Base-by-base conservation (phyloP, 2,113 vertebrate genomes). In the Marmota monax region DNA sequence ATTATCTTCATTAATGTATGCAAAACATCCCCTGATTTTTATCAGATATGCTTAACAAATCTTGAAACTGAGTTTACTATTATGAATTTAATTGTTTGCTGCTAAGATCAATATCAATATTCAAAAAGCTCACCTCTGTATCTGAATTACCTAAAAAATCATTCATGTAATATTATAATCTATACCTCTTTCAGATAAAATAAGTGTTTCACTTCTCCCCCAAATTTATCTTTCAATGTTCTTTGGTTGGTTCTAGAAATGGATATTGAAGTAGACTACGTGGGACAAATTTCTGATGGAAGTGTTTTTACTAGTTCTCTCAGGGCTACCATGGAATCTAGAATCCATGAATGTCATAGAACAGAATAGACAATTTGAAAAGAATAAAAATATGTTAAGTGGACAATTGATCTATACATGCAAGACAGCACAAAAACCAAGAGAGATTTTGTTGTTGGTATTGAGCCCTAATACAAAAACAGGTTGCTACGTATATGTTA, bases 321-420 rank as follows among this genome's bases (percentile, higher is more conserved):
- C 10, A 16, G 83, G 69, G 5, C 18, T 42, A 12, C 25, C 1
- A 10, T 34, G 45, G 13, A 94, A 8, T 58, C 63, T 48, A 20
- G 16, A 53, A 48, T 39, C n/a, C 88, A 9, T 9, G 27, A 92
- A 39, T 76, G 18, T 23, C 65, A 45, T 34, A 42, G 4, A 42
- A 32, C 92, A 69, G n/a, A 94, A 83, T 29, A 92, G 69, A 63
- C 53, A n/a, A 14, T 56, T 67, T 83, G 10, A 86, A 96, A 89
- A 34, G 4, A 0, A 53, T 0, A 65, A 56, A 48, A 23, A 69
- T 34, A 6, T 4, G 61, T 63, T 7, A 83, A 77, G n/a, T 17
- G 9, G 18, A 13, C 7, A 77, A 63, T 22, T 48, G 1, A 69
- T 53, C 78, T 7, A 1, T 58, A 27, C 2, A 25, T 51, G 5